Percentiles rank a stretch among this genome's conserved stretches.
Evolutionary conservation across 1,140 invertebrate species (phyloP).

Genomic region (Carcinoscorpius rotundicauda): DNA sequence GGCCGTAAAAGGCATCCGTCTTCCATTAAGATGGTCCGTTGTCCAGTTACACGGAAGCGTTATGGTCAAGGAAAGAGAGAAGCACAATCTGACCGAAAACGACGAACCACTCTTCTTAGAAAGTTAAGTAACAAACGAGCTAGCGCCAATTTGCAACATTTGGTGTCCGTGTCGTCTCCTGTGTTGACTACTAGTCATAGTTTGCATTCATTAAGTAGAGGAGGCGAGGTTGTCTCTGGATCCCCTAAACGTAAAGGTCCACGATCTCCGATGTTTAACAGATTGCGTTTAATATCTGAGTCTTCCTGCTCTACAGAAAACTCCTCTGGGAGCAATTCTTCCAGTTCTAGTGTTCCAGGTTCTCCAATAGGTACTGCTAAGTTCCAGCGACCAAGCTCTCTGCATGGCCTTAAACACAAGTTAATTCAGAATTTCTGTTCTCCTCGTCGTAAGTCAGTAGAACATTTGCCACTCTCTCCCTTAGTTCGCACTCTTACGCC

Average conservation of each 20-base stretch:
- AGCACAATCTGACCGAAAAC: slow-evolving; percentile 54
- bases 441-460: slow-evolving; percentile 81
- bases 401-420: slow-evolving; percentile 91
- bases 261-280: slow-evolving; percentile 41
- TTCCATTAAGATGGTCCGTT: slow-evolving; percentile 59
- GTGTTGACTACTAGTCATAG: slow-evolving; percentile 44
- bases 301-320: slow-evolving; percentile 37
- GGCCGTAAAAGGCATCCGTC: slow-evolving; percentile 60
- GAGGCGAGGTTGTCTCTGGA: slow-evolving; percentile 15
- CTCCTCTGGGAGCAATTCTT: slow-evolving; percentile 49
- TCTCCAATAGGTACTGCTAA: slow-evolving; percentile 39
- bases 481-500: slow-evolving; percentile 85
- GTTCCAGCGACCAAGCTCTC: slow-evolving; percentile 69
- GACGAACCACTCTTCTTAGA: slow-evolving; percentile 76
- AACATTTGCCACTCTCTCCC: slow-evolving; percentile 91
- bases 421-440: slow-evolving; percentile 56
- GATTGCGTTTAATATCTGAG: slow-evolving; percentile 36
- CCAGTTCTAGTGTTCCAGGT: slow-evolving; percentile 46
- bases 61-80: slow-evolving; percentile 26
- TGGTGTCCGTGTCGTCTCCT: slow-evolving; percentile 31
- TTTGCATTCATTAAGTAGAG: slow-evolving; percentile 48
- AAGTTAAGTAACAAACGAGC: slow-evolving; percentile 78
- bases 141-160: slow-evolving; percentile 70
- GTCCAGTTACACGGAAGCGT: slow-evolving; percentile 33
- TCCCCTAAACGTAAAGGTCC: slow-evolving; percentile 31